A percentile compares a stretch with the other conserved stretches of the same genome.
Evolutionary conservation across 2,113 vertebrate species (phyloP).

Genomic region (Naja naja): DNA sequence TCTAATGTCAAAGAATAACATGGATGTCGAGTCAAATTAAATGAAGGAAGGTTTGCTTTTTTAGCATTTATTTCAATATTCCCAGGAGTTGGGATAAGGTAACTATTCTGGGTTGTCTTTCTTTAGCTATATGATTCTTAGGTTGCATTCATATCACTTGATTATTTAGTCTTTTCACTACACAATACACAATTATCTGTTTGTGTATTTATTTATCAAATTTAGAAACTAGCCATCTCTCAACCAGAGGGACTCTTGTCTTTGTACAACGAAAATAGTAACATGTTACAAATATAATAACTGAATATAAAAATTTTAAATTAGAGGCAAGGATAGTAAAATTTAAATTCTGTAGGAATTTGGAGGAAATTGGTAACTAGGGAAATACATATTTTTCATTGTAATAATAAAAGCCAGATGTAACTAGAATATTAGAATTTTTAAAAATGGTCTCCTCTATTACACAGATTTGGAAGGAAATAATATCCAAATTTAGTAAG

Average conservation of each 20-base stretch:
- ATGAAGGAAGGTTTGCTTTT: background rate
- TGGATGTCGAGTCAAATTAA: background rate
- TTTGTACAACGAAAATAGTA: background rate
- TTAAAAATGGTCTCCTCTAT: background rate
- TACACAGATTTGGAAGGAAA: background rate
- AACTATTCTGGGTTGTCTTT: background rate
- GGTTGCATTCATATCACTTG: slow-evolving; percentile 13
- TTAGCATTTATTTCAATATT: background rate
- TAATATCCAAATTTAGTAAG: background rate
- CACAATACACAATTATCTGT: background rate
- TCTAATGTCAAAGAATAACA: background rate
- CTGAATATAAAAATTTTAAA: background rate
- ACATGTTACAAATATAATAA: background rate
- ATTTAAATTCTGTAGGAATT: background rate
- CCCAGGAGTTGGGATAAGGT: background rate
- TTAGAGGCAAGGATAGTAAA: background rate
- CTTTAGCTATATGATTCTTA: background rate
- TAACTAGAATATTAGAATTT: background rate
- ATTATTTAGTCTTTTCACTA: slow-evolving; percentile 9
- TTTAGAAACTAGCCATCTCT: background rate
- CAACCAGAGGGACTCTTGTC: background rate
- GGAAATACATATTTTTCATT: background rate
- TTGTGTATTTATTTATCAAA: background rate
- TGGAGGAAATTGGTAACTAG: background rate
- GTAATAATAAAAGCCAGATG: background rate